A percentile compares a stretch with the other conserved stretches of the same genome.
Evolutionary conservation across 2,888 invertebrate species (phyloP).

Genomic region (Tyria jacobaeae): DNA sequence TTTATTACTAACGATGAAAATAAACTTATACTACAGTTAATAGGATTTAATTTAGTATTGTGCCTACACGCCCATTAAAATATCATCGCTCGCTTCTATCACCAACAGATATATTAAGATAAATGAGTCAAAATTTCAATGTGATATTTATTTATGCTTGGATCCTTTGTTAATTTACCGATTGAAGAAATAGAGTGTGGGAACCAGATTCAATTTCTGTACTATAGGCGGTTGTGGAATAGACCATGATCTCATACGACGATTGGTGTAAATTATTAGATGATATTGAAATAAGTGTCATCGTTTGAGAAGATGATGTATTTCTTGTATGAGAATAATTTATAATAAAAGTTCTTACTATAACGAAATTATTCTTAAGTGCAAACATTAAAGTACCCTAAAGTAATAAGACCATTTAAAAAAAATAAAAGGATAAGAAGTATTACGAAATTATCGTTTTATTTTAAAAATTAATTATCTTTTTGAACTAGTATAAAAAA

Average conservation of each 20-base stretch:
- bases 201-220: slow-evolving; percentile 17
- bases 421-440: too few relatives aligned
- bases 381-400: background rate
- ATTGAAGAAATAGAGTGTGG: slow-evolving; percentile 33
- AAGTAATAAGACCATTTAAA: background rate
- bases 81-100: slow-evolving; percentile 35
- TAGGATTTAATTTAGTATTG: slow-evolving; percentile 63
- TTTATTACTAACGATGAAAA: slow-evolving; percentile 71
- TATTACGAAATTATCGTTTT: background rate
- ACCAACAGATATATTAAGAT: slow-evolving; percentile 31
- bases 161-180: slow-evolving; percentile 33
- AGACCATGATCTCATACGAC: background rate
- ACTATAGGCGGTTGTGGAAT: background rate
- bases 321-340: background rate
- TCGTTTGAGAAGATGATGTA: slow-evolving; percentile 1
- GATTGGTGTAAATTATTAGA: background rate
- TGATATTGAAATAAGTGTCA: slow-evolving; percentile 1
- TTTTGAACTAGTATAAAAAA: background rate
- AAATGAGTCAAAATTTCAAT: slow-evolving; percentile 36
- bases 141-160: slow-evolving; percentile 26
- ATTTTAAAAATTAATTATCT: background rate
- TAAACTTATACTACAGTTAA: slow-evolving; percentile 71
- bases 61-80: slow-evolving; percentile 44
- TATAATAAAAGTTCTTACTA: too few relatives aligned
- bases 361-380: background rate